phyloP scores from a whole-genome alignment of 2,113 vertebrate species.

The Rhinoptilus africanus region DNA sequence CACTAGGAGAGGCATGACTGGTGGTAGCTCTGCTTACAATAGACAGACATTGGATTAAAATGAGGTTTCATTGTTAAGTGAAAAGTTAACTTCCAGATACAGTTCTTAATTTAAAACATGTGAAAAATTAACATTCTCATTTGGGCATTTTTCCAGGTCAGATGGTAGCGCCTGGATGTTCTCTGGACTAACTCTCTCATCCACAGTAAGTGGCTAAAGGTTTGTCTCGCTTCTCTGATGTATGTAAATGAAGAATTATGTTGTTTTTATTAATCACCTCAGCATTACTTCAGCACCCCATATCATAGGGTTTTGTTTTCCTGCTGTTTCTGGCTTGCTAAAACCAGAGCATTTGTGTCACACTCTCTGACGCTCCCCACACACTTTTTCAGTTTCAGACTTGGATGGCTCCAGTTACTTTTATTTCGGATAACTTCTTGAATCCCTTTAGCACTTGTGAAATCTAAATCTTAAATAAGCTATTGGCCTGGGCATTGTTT shows the following conservation, averaged over 20 bases:
- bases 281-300: background rate
- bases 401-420: background rate
- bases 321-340: background rate
- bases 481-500: too few relatives aligned
- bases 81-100: slow-evolving; percentile 12
- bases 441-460: background rate
- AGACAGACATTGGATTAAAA: background rate
- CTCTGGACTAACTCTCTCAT: background rate
- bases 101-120: slow-evolving; percentile 34
- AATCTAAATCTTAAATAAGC: background rate
- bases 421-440: background rate
- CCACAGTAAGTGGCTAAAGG: background rate
- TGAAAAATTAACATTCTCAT: background rate
- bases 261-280: background rate
- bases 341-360: background rate
- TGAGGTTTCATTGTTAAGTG: background rate
- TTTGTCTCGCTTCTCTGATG: background rate
- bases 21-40: background rate
- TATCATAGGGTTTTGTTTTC: background rate
- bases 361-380: background rate
- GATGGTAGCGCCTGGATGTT: background rate
- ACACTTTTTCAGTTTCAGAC: background rate
- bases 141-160: background rate
- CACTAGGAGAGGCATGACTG: background rate
- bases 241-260: background rate